phyloP scores from a whole-genome alignment of 2,113 vertebrate species.

The Myotis brandtii region DNA sequence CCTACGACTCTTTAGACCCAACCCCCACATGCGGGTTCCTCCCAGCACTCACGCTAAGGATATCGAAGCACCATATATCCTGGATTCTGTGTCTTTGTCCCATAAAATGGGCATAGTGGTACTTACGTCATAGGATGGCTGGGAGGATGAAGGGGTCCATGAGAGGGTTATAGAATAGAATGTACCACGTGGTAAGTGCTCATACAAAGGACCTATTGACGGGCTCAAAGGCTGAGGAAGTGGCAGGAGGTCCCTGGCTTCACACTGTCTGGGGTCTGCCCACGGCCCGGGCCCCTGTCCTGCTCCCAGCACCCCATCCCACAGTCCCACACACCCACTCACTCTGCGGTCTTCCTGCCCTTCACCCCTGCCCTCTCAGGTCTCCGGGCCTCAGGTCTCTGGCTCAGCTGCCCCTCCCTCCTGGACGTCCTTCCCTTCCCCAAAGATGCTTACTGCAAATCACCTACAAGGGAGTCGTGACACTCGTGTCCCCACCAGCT shows the following conservation, averaged over 20 bases:
- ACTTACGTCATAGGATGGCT: neutral
- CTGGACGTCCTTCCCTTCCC: neutral
- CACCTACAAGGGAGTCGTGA: neutral
- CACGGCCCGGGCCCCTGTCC: neutral
- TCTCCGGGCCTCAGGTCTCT: neutral
- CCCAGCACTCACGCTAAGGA: neutral
- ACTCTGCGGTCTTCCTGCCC: neutral
- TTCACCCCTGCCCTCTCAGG: neutral
- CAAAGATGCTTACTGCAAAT: neutral
- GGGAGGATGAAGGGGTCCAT: neutral
- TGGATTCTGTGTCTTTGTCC: neutral
- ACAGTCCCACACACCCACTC: too few species aligned
- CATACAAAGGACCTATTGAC: neutral
- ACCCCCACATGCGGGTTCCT: neutral
- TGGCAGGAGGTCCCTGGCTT: neutral
- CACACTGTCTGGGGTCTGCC: neutral
- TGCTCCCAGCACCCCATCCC: neutral
- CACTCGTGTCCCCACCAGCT: neutral
- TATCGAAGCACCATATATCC: neutral
- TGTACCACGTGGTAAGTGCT: accelerated
- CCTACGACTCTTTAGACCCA: neutral
- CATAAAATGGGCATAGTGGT: neutral
- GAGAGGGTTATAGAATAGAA: neutral
- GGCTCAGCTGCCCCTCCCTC: neutral
- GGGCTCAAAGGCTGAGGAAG: neutral